Evolutionary conservation across 2,113 vertebrate species (phyloP), one percentile per base, ranked within the genome.

Genomic region (Pycnonotus jocosus): DNA sequence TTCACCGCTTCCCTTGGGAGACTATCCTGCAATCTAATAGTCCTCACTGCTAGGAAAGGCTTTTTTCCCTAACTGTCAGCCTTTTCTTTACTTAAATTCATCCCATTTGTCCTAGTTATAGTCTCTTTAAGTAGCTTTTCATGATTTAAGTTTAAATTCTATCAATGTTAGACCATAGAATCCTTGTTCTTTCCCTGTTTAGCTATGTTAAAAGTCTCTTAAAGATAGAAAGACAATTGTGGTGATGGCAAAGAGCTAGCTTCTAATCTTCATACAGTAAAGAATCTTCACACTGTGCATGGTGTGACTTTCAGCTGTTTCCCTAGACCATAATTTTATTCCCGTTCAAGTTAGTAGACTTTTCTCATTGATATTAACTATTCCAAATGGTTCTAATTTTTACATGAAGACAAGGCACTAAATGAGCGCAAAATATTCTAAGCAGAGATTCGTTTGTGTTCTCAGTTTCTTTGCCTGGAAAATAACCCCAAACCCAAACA

Each of bases 1-100:
- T 89, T 90, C 86, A 96, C 84, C n/a, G n/a, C 47, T 87, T 95
- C 90, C 71, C 94, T 93, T 86, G 94, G 90, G 94, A 97, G 58
- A 79, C 84, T 90, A 47, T 95, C 91, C 79, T 83, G 86, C 91
- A 92, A 48, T 88, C 93, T 97, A 95, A 96, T 79, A 96, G 70
- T 82, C 50, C 73, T 96, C 66, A 92, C 84, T 83, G 73, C 83
- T 76, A 82, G 73, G 76, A 93, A 90, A 86, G 81, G 42, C 40
- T 96, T 95, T 90, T 96, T 95, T 53, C 15, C 68, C 35, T 61
- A 93, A 87, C 88, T 3, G 25, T 87, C 94, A 93, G 69, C 42
- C 73, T 95, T 96, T 94, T 84, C 62, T 85, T 95, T 92, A 62
- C 70, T 80, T 93, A 95, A 91, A 87, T 85, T 91, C 66, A 77